Base-by-base conservation (phyloP, 2,113 vertebrate genomes). In the Cyphotilapia sp. region DNA sequence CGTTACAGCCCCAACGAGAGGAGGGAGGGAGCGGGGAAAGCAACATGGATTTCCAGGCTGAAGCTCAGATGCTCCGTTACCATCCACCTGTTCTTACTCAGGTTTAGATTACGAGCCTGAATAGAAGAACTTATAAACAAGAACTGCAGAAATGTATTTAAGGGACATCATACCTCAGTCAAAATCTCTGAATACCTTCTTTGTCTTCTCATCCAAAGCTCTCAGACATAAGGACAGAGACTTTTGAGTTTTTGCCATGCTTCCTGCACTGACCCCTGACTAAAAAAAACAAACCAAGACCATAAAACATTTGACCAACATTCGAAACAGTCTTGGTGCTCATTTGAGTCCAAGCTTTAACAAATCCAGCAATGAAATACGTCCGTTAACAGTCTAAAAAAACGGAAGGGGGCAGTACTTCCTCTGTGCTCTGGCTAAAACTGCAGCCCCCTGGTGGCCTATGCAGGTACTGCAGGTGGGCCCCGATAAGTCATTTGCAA, bases 71-170 rank as follows among this genome's bases (percentile, higher is more conserved):
- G 45, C 69, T 45, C 5, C 1, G 19, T 49, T 78, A 12, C 27
- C 24, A 3, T 9, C 3, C 27, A 31, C 24, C 9, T 27, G 17
- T 19, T 47, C 27, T 76, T 49, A 47, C 40, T 76, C 13, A 5
- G 22, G 42, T 76, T 76, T 49, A 12, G 1, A 12, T 17, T 0
- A 47, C 1, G 1, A 12, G 71, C 3, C 10, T 0, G 4, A 0
- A 19, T 17, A 45, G 2, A 78, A 47, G 2, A 29, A 27, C 69
- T 11, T 29, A 16, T 45, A 74, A 12, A n/a, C 33, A 38, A 69
- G 35, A 40, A 49, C 0, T 29, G 5, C 42, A 27, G 24, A 76
- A 29, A 29, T 31, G 24, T 0, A 76, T 31, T 27, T 17, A 49
- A 35, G 9, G 61, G 31, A 66, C 9, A n/a, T 63, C 59, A 63